These are phyloP conservation scores for Drosophila mojavensis DNA, from an alignment of 1,140 invertebrate genomes.

Conservation along the genomic window DNA sequence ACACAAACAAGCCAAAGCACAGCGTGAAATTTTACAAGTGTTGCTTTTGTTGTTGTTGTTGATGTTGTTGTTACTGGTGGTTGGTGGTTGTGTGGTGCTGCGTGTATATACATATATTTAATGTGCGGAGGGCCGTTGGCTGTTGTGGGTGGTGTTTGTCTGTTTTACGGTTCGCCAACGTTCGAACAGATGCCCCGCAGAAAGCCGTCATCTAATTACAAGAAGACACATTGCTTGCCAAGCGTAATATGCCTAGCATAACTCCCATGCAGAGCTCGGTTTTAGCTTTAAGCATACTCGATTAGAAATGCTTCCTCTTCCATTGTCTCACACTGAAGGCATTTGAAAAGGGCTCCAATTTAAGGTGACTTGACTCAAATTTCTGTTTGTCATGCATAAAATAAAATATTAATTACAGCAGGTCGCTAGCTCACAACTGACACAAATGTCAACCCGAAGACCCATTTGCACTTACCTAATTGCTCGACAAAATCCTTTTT, in stretches of 20 bases:
- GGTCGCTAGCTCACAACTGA: constrained; percentile 9
- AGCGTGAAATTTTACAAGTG: constrained; percentile 77
- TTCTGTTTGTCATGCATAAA: constrained; percentile 10
- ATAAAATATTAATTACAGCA: constrained; percentile 22
- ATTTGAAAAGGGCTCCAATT: too few relatives aligned
- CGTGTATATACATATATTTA: too few relatives aligned
- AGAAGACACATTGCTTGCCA: background rate
- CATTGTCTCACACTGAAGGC: too few relatives aligned
- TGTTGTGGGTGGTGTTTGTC: constrained; percentile 35
- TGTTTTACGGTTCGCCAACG: constrained; percentile 67
- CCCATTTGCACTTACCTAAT: constrained; percentile 38
- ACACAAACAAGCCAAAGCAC: constrained; percentile 37
- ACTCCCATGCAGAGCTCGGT: background rate
- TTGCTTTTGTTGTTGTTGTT: constrained; percentile 52
- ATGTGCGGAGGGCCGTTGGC: constrained; percentile 24
- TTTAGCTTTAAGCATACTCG: background rate
- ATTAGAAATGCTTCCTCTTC: background rate
- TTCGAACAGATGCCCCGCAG: constrained; percentile 65
- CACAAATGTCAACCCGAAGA: constrained; percentile 24
- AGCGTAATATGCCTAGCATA: too few relatives aligned
- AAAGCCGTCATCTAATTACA: constrained; percentile 74
- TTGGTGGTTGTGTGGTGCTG: constrained; percentile 21
- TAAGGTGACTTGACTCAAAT: constrained; percentile 39
- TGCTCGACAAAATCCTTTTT: constrained; percentile 26
- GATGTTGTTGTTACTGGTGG: constrained; percentile 31